Conservation (phyloP, 2,113 vertebrate genomes). For the Fregetta grallaria region DNA sequence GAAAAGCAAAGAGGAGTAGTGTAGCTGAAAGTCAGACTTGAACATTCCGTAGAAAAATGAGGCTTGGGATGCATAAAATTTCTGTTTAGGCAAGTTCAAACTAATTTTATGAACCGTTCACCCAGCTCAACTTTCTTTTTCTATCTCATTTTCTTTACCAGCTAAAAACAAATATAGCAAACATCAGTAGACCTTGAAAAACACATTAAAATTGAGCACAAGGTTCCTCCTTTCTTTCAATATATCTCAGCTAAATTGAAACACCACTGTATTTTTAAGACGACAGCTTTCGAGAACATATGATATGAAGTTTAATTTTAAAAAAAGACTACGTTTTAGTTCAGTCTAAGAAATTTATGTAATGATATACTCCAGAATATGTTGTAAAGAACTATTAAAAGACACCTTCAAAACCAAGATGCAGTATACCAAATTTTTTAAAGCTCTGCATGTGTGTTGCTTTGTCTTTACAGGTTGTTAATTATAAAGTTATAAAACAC, state of each 20-base stretch:
- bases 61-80: slow-evolving; percentile 42
- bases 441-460: background rate
- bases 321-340: background rate
- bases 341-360: slow-evolving; percentile 1
- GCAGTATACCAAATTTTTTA: background rate
- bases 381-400: background rate
- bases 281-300: slow-evolving; percentile 25
- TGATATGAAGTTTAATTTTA: background rate
- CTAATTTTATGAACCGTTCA: slow-evolving; percentile 59
- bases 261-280: slow-evolving; percentile 23
- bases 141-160: slow-evolving; percentile 41
- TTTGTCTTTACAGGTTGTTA: background rate
- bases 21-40: background rate
- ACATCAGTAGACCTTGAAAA: slow-evolving; percentile 63
- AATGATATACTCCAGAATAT: background rate
- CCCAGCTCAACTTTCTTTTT: slow-evolving; percentile 49
- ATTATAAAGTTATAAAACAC: background rate
- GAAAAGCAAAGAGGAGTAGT: background rate
- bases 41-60: slow-evolving; percentile 40
- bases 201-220: slow-evolving; percentile 8
- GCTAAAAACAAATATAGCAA: slow-evolving; percentile 52
- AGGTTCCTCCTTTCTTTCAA: background rate
- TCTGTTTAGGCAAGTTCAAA: slow-evolving; percentile 60
- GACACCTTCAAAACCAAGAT: background rate
- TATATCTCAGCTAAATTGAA: slow-evolving; percentile 35